Base-by-base conservation (phyloP, 2,113 vertebrate species). In the Albula glossodonta region DNA sequence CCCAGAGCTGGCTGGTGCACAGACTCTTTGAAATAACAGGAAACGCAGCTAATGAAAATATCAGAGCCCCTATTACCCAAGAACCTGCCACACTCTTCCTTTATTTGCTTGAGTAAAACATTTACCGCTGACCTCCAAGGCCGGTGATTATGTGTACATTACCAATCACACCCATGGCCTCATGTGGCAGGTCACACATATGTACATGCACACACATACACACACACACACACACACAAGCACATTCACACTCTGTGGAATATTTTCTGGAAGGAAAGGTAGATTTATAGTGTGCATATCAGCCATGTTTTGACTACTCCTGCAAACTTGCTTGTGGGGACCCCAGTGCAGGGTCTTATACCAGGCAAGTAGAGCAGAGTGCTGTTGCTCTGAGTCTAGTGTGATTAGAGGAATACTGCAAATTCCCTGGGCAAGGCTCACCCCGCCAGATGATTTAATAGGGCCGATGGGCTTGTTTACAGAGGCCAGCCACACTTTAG, bases 1-100 rank as follows among this genome's bases (percentile, higher is more conserved):
- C 15, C 66, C 89, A 89, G 85, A 83, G 41, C 87, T 88, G 92
- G 84, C 52, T 78, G 2, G 82, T 90, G 53, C 86, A 74, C 78
- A 22, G 25, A 7, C 78, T 51, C 74, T 83, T 83, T 60, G 80
- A 78, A 80, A 82, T 86, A 84, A 84, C 82, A 60, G 85, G 85
- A 63, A 78, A 85, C 80, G 56, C 83, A 78, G 60, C 57, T 81
- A 74, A 77, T 56, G 74, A 80, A 88, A 87, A 87, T 77, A 88
- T 82, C n/a, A 56, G 56, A 86, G 77, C 51, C 66, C 31, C 31
- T 52, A 85, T 88, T 88, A 51, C 60, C 86, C 84, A 82, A 51
- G 19, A 80, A 70, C 22, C 83, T 50, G 70, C 48, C 50, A 66
- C n/a, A 25, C 66, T 82, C 66, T 87, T 48, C 83, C 74, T 80